phyloP scores from a whole-genome alignment of 2,888 invertebrate species.

The Chymomyza procnemis region DNA sequence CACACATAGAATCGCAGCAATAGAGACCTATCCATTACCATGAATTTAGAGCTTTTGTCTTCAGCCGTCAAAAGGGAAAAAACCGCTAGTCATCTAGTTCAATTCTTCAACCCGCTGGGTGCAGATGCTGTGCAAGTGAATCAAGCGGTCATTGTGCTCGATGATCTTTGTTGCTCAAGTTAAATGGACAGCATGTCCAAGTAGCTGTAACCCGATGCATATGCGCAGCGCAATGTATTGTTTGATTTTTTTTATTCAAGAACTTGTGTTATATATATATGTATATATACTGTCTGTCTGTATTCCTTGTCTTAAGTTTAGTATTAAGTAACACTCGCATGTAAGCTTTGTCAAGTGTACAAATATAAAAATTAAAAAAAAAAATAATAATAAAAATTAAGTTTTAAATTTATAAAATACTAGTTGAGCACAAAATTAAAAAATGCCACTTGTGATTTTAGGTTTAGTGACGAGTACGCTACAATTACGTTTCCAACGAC shows the following conservation, averaged over 20 bases:
- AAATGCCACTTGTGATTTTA: too few relatives aligned
- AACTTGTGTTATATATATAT: constrained; percentile 19
- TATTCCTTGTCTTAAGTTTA: constrained; percentile 40
- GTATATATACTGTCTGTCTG: constrained; percentile 34
- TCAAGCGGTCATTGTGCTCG: constrained; percentile 10
- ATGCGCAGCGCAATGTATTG: constrained; percentile 37
- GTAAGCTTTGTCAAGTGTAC: constrained; percentile 26
- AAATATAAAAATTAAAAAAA: constrained; percentile 21
- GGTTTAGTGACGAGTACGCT: too few relatives aligned
- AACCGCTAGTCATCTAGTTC: constrained; percentile 62
- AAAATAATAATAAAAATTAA: constrained; percentile 24
- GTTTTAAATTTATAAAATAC: constrained; percentile 10
- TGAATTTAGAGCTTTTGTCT: constrained; percentile 17
- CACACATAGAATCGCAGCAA: constrained; percentile 73
- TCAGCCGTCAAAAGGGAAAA: constrained; percentile 8
- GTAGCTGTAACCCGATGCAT: constrained; percentile 27
- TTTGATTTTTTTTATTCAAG: constrained; percentile 31
- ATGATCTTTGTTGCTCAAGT: constrained; percentile 17
- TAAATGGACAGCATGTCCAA: constrained; percentile 15
- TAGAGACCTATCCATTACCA: constrained; percentile 31
- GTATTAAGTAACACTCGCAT: constrained; percentile 23
- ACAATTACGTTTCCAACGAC: too few relatives aligned
- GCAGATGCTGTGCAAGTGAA: neutral
- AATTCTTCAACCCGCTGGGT: constrained; percentile 24
- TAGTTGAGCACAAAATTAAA: too few relatives aligned